phyloP scores from a whole-genome alignment of 92 coral and sea anemone genomes.

The Parazoanthus atlanticus region DNA sequence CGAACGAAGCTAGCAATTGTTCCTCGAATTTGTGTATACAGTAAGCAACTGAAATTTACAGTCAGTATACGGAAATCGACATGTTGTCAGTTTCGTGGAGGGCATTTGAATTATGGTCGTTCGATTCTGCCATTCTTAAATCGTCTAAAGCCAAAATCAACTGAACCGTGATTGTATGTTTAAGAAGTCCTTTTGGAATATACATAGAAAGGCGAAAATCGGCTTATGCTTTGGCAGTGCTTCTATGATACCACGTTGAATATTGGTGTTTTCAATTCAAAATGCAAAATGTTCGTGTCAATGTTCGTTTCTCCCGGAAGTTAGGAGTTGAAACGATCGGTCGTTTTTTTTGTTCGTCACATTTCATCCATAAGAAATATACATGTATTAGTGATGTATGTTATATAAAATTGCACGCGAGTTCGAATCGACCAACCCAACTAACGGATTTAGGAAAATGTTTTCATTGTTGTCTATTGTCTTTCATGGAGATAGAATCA shows the following conservation, averaged over 20 bases:
- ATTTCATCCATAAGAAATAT: background rate
- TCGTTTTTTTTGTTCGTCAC: background rate
- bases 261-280: background rate
- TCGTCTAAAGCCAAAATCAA: conserved; percentile 6
- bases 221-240: background rate
- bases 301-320: conserved; percentile 39
- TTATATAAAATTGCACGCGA: background rate
- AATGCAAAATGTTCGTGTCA: background rate
- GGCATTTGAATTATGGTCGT: background rate
- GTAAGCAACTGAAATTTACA: conserved; percentile 25
- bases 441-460: background rate
- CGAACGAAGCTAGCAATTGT: background rate
- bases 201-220: background rate
- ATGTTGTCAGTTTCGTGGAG: conserved; percentile 26
- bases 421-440: background rate
- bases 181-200: background rate
- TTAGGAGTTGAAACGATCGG: conserved; percentile 30
- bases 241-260: background rate
- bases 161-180: background rate
- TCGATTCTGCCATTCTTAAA: background rate
- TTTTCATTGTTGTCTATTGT: background rate
- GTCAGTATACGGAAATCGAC: conserved; percentile 38
- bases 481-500: background rate
- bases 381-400: no score
- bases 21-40: background rate